Evolutionary conservation across 2,113 vertebrate species (phyloP).

Genomic region (Austrofundulus limnaeus): DNA sequence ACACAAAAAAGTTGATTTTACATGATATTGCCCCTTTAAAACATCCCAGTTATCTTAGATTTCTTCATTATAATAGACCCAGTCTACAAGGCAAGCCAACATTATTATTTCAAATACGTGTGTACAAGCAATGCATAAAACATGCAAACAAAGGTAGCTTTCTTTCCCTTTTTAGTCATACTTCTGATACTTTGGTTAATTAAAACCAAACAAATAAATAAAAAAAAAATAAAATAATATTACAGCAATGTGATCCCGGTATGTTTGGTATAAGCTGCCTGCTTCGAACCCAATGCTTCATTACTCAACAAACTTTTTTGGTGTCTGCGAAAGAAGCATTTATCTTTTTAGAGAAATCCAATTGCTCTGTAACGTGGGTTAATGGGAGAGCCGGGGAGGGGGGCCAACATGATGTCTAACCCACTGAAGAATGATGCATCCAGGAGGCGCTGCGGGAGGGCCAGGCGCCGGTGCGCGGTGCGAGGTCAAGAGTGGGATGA

Average conservation of each 20-base stretch:
- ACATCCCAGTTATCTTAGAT: too few species aligned
- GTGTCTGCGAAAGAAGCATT: neutral
- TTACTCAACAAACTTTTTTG: neutral
- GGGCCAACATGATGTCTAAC: conserved; percentile 13
- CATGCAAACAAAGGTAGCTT: neutral
- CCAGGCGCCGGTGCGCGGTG: neutral
- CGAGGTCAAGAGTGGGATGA: conserved; percentile 38
- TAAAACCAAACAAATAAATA: neutral
- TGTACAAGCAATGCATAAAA: neutral
- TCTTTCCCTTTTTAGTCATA: neutral
- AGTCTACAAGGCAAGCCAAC: neutral
- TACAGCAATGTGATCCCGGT: neutral
- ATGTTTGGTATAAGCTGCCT: neutral
- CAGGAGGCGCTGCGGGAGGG: neutral
- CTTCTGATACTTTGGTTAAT: too few species aligned
- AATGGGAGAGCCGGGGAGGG: conserved; percentile 20
- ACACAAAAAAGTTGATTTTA: too few species aligned
- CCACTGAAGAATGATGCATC: conserved; percentile 20
- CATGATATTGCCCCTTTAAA: too few species aligned
- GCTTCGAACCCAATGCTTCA: neutral
- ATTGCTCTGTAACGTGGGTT: conserved; percentile 13
- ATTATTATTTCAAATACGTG: neutral
- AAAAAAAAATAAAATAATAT: neutral
- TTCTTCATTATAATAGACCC: too few species aligned
- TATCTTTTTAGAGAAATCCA: conserved; percentile 15